These are phyloP conservation scores for Muntiacus muntjak DNA, from an alignment of 2,113 vertebrate genomes.

Conservation along the genomic window DNA sequence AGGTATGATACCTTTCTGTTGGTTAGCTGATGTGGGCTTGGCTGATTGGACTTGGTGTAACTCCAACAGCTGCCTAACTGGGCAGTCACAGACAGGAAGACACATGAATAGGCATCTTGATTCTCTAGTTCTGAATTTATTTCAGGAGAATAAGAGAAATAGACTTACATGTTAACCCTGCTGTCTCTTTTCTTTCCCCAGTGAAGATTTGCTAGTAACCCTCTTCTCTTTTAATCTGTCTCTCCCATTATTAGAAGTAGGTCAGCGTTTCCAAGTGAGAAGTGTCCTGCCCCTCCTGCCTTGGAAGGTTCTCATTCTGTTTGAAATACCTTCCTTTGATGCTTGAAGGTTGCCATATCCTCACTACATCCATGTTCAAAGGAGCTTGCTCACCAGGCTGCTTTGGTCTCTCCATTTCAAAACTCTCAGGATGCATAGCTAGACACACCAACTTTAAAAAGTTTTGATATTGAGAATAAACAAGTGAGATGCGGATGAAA, in stretches of 20 bases:
- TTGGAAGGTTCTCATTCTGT: not conserved
- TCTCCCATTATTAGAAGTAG: not conserved
- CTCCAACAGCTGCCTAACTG: not conserved
- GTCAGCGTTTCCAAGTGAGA: not conserved
- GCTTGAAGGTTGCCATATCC: not conserved
- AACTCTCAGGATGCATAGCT: not conserved
- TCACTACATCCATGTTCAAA: not conserved
- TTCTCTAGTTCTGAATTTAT: not conserved
- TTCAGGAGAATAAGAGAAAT: not conserved
- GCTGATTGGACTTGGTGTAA: not conserved
- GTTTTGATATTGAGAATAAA: not conserved
- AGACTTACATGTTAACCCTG: not conserved
- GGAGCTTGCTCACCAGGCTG: not conserved
- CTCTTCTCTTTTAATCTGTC: not conserved
- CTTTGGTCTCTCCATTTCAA: not conserved
- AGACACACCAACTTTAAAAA: not conserved
- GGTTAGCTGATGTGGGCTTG: not conserved
- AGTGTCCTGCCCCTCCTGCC: not conserved
- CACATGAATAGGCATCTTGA: not conserved
- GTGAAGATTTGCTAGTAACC: not conserved
- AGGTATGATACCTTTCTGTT: not conserved
- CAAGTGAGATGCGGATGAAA: not conserved
- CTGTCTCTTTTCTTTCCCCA: not conserved
- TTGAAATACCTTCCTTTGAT: not conserved
- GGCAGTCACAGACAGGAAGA: not conserved